phyloP scores from a whole-genome alignment of 2,888 invertebrate genomes.

The Zaprionus lineosus region DNA sequence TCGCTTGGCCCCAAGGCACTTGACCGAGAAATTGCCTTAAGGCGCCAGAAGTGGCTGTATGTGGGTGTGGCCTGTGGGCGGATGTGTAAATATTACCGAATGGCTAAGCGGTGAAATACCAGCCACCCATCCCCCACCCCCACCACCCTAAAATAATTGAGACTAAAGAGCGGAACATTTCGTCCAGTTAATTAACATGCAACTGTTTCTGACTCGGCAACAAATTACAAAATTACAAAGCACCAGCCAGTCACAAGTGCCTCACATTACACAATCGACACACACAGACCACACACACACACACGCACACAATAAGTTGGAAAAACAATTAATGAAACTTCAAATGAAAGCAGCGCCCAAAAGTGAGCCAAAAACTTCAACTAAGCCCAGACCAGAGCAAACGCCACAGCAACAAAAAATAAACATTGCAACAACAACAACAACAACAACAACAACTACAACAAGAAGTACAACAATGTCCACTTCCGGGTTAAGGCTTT shows the following conservation, averaged over 20 bases:
- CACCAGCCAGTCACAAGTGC: slow-evolving; percentile 24
- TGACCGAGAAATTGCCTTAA: slow-evolving; percentile 4
- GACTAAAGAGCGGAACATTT: slow-evolving; percentile 57
- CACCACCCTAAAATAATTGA: slow-evolving; percentile 43
- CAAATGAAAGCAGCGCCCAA: slow-evolving; percentile 29
- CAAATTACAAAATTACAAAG: slow-evolving; percentile 12
- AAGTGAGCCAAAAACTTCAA: slow-evolving; percentile 9
- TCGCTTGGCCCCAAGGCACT: slow-evolving; percentile 13
- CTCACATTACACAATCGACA: slow-evolving; percentile 14
- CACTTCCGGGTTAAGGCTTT: slow-evolving; percentile 59
- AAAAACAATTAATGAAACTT: slow-evolving; percentile 43
- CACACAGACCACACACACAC: background rate
- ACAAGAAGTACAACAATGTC: slow-evolving; percentile 7
- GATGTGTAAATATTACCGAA: slow-evolving; percentile 15
- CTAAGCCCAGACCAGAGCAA: background rate
- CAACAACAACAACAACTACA: background rate
- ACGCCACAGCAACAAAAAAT: slow-evolving; percentile 5
- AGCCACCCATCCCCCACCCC: too few species aligned
- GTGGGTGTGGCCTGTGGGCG: background rate
- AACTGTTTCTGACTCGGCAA: slow-evolving; percentile 39
- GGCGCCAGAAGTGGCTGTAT: background rate
- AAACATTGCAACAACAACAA: slow-evolving; percentile 1
- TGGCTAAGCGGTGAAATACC: too few species aligned
- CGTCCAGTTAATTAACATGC: slow-evolving; percentile 55
- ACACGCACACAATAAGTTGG: slow-evolving; percentile 9